Base-by-base conservation (phyloP, 2,888 invertebrate genomes). In the Tricholauxania praeusta region DNA sequence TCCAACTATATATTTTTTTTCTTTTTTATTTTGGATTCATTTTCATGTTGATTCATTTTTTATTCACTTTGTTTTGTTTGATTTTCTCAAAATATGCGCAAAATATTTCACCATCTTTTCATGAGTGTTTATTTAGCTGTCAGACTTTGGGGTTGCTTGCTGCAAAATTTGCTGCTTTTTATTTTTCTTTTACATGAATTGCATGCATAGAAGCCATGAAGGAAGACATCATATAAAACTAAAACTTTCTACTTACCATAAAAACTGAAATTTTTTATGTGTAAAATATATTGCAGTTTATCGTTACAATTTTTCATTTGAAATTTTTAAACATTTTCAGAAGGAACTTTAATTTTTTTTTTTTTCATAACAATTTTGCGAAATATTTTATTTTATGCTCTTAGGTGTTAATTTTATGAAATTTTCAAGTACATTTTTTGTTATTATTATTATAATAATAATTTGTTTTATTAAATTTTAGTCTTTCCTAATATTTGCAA, bases 221-320 rank as follows among this genome's bases (percentile, higher is more conserved):
- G 39, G 5, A 39, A 39, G 39, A 39, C 10, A 39, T 39, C 10
- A 39, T 39, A 10, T 39, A 39, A 39, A 39, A 39, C 39, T 39
- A 39, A 39, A 39, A 39, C 10, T 39, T 39, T 39, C 10, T 39
- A 2, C 39, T 7, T 7, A 39, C 39, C 7, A 10, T 39, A 39
- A 39, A 39, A 39, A 39, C 1, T 39, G 6, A 1, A 10, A 0
- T 39, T 39, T 39, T 39, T 39, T 39, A 8, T 39, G 39, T 39
- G 10, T 10, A 39, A 39, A 69, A 69, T 62, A 60, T 69, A 15
- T 69, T 67, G 67, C 67, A 67, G 67, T 67, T 67, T 55, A 55
- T 67, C 55, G 67, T 47, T 57, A 39, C 47, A 39, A 67, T 67
- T 67, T 67, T 67, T 67, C 67, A 55, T 51, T 28, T 28, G 19